Evolutionary conservation across 2,888 invertebrate genomes (phyloP), one percentile per base, ranked within the genome.

Genomic region (Cordilura impudica): DNA sequence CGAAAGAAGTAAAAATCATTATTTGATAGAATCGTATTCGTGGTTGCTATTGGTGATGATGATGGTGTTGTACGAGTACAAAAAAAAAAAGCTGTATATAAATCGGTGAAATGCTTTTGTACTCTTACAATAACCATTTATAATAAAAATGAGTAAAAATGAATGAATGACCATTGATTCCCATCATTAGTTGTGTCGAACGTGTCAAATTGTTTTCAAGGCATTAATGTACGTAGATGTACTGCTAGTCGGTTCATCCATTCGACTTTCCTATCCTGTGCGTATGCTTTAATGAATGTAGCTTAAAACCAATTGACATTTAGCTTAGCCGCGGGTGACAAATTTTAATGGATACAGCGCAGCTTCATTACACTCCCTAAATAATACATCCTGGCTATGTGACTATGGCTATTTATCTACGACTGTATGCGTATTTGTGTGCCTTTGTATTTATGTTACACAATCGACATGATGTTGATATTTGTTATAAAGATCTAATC

Each of bases 291-390:
- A 72, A 77, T 72, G 71, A 67, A 77, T 72, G 77, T 65, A 51
- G 72, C 76, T 80, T 77, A 73, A 80, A 77, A 77, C 76, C 79
- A 76, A 79, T 87, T 87, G 88, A 87, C 86, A 87, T 87, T 87
- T 87, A 86, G 87, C 87, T 87, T 87, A 87, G 87, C 86, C 87
- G 87, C 86, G 86, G 86, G 86, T 87, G 87, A 87, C 88, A 87
- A 87, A 87, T 87, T 76, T 87, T 87, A 87, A 87, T 87, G 87
- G 87, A 82, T 83, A 83, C 81, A 61, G 29, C 60, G 4, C 39
- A 54, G 70, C 63, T 70, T 53, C 70, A 75, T 74, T 72, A 79
- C 75, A 75, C 79, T 79, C 79, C 79, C 67, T 67, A 67, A 75
- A 75, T 79, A 75, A 79, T 67, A 49, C 8, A 63, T 79, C 67